Conservation (phyloP, 2,113 vertebrate genomes). For the Oncorhynchus keta region DNA sequence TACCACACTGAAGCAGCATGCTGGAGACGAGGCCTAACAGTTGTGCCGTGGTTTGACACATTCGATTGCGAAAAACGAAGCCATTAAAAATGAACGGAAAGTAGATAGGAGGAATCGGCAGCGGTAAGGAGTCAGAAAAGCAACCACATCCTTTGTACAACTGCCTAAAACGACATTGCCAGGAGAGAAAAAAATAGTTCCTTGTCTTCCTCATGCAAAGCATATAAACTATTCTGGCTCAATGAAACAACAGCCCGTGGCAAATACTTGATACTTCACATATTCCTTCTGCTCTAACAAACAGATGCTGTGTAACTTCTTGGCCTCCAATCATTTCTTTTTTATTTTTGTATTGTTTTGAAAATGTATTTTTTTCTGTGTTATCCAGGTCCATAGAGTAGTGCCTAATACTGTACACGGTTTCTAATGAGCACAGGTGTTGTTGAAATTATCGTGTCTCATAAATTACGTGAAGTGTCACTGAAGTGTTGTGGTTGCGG, state of each 20-base stretch:
- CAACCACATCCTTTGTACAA: slow-evolving; percentile 60
- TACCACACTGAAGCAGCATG: neutral
- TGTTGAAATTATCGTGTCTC: no score
- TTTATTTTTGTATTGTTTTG: no score
- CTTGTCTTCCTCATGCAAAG: slow-evolving; percentile 34
- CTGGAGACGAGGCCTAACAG: neutral
- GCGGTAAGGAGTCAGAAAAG: slow-evolving; percentile 16
- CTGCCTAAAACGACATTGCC: slow-evolving; percentile 14
- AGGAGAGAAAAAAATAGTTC: slow-evolving; percentile 36
- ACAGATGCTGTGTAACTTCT: neutral
- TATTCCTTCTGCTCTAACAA: neutral
- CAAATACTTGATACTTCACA: neutral
- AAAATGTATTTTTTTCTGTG: no score
- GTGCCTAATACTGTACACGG: no score
- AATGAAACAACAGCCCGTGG: slow-evolving; percentile 23
- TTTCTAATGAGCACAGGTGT: no score
- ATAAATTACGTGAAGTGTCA: no score
- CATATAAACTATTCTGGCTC: slow-evolving; percentile 12
- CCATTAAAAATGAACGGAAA: neutral
- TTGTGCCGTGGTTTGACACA: neutral
- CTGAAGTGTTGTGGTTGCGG: no score
- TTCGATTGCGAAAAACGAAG: neutral
- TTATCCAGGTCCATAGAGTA: no score
- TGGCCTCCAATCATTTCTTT: neutral
- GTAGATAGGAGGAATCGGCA: neutral